Conservation (phyloP, 2,888 invertebrate genomes). For the Psylliodes chrysocephalus region DNA sequence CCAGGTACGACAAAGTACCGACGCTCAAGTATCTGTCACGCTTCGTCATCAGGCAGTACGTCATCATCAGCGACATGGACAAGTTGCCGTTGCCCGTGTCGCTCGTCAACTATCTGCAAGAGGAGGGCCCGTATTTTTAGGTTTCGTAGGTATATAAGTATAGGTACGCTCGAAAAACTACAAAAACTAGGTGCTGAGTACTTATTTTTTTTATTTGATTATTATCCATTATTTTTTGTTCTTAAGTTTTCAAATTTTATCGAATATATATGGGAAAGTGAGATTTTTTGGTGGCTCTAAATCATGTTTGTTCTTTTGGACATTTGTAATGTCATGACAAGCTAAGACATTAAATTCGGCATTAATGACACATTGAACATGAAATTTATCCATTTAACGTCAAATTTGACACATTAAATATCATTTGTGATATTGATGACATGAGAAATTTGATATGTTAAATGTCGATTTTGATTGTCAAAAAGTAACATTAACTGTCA, state of each 20-base stretch:
- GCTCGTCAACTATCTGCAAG: constrained; percentile 68
- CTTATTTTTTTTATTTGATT: constrained; percentile 32
- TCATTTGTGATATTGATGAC: no score
- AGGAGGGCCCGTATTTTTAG: constrained; percentile 51
- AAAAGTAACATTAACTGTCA: no score
- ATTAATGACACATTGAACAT: no score
- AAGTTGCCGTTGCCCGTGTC: constrained; percentile 73
- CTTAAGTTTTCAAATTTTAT: constrained; percentile 31
- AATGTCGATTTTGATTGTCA: no score
- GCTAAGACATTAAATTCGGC: no score
- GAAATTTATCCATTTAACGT: no score
- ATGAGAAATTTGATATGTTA: no score
- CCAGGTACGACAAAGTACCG: constrained; percentile 77
- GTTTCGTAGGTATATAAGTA: no score
- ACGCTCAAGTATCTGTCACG: constrained; percentile 79
- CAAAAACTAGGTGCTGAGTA: constrained; percentile 23
- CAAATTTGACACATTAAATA: no score
- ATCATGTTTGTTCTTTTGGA: no score
- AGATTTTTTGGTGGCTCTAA: no score
- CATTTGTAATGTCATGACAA: no score
- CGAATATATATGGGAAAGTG: not conserved
- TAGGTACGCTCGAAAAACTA: not conserved
- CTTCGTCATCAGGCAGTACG: constrained; percentile 77
- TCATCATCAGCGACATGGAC: constrained; percentile 75
- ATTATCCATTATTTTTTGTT: constrained; percentile 19